Base-by-base conservation (phyloP, 2,113 vertebrate genomes). In the Nesoenas mayeri region DNA sequence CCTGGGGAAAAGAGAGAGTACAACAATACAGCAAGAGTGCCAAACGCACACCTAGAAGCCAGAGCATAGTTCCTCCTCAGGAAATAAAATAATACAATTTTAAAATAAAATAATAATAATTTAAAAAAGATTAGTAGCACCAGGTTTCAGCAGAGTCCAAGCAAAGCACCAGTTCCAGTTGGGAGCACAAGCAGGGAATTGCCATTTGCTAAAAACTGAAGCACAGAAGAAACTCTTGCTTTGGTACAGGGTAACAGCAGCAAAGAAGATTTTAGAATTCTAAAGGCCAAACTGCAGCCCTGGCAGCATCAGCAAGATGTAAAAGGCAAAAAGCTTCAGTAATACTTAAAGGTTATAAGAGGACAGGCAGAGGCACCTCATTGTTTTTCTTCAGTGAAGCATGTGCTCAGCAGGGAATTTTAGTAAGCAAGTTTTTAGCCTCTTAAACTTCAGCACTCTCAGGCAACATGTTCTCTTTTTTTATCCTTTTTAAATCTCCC, bases 391-490 rank as follows among this genome's bases (percentile, higher is more conserved):
- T 62, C 44, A 53, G 34, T 21, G 32, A 51, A 75, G 34, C 15
- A 32, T 47, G 51, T 64, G 12, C n/a, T 83, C 36, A 61, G n/a
- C 12, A 53, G 18, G 28, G 26, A 25, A 12, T 66, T 65, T 66
- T 50, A 61, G 34, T 11, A 40, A 65, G 62, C 51, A n/a, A 36
- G 44, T 26, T 60, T 60, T 48, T 60, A 42, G 36, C 38, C 22
- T 17, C 10, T 15, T 47, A 61, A 19, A 40, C 32, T 38, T 56
- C 58, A 31, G 28, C 51, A 51, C 25, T 75, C 40, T 26, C 70
- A 57, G 36, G 17, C 47, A 51, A 10, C 12, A 15, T 2, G 0
- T 5, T n/a, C 7, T 31, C 24, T 20, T 51, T 28, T 11, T 10
- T n/a, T 15, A 40, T 40, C 6, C 8, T 28, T 53, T 84, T 72